phyloP scores from a whole-genome alignment of 2,888 invertebrate genomes.

The Cheilosia vulpina region DNA sequence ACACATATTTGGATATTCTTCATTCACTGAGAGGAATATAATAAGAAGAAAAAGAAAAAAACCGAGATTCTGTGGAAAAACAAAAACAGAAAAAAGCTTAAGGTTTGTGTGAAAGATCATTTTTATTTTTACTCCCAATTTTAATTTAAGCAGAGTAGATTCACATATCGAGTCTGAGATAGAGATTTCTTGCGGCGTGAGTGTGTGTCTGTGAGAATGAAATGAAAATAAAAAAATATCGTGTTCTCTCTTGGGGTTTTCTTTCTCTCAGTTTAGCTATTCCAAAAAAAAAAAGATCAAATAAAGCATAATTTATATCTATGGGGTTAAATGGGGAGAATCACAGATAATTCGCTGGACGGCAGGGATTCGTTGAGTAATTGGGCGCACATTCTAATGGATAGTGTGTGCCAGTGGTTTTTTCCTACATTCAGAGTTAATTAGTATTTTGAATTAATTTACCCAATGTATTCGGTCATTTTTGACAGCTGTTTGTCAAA shows the following conservation, averaged over 20 bases:
- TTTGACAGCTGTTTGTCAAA: background rate
- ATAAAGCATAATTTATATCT: constrained; percentile 33
- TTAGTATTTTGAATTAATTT: background rate
- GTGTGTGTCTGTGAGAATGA: constrained; percentile 46
- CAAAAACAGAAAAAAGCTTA: constrained; percentile 55
- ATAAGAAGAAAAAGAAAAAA: constrained; percentile 16
- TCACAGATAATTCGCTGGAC: constrained; percentile 35
- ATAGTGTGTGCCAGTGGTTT: constrained; percentile 17
- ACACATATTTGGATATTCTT: constrained; percentile 68
- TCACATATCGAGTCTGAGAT: background rate
- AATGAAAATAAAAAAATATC: constrained; percentile 50
- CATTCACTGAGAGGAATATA: constrained; percentile 31
- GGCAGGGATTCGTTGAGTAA: constrained; percentile 30
- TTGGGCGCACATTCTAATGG: constrained; percentile 46
- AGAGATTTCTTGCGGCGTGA: background rate
- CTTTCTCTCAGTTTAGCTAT: constrained; percentile 14
- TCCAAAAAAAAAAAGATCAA: background rate
- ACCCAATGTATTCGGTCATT: background rate
- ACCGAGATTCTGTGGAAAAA: constrained; percentile 56
- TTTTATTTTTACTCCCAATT: constrained; percentile 69
- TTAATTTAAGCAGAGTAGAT: constrained; percentile 24
- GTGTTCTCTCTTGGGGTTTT: constrained; percentile 22
- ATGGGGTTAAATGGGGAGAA: constrained; percentile 42
- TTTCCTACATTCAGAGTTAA: background rate
- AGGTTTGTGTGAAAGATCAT: constrained; percentile 73